A percentile compares a stretch with the other conserved stretches of the same genome.
Conservation (phyloP, 2,797 vertebrate genomes). For the Eospalax fontanierii region DNA sequence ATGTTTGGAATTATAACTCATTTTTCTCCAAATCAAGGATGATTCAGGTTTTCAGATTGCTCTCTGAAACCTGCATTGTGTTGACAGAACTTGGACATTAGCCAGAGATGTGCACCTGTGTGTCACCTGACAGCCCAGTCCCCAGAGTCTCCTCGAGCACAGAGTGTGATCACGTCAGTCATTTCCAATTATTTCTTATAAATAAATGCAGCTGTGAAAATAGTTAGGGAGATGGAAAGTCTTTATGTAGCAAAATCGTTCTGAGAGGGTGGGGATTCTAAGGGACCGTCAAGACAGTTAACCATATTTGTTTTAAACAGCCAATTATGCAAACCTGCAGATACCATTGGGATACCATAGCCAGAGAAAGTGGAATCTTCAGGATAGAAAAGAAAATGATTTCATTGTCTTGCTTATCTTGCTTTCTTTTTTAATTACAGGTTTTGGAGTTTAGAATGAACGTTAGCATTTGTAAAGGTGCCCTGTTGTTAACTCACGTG, state of each 20-base stretch:
- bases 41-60: neutral
- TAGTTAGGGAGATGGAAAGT: neutral
- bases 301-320: neutral
- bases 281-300: neutral
- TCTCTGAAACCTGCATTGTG: neutral
- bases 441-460: conserved; percentile 23
- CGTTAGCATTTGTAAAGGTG: neutral
- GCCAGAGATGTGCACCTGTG: neutral
- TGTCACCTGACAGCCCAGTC: neutral
- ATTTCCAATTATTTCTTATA: neutral
- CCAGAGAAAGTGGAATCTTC: neutral
- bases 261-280: neutral
- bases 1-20: conserved; percentile 44
- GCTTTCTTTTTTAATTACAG: neutral
- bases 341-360: fast-evolving
- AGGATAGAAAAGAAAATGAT: neutral
- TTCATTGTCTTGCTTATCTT: neutral
- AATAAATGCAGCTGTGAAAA: neutral
- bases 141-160: neutral
- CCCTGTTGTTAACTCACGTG: neutral
- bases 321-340: neutral
- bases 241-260: neutral
- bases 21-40: conserved; percentile 50
- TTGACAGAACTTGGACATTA: conserved; percentile 34
- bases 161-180: neutral